Conservation (phyloP, 2,797 vertebrate genomes). For the Odontamblyopus rebecca region DNA sequence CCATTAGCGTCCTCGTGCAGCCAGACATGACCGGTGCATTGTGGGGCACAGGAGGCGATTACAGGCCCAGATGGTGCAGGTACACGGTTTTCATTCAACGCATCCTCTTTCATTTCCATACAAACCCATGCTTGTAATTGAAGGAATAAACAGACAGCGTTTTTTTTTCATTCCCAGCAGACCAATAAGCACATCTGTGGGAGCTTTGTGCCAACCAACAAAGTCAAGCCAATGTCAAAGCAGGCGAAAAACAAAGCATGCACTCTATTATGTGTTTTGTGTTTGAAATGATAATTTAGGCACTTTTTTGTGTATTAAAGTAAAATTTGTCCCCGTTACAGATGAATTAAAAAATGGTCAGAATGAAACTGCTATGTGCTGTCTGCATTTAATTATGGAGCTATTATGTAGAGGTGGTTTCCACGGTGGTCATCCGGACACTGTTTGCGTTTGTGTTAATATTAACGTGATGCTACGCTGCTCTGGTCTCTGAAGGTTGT, state of each 20-base stretch:
- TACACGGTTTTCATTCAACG: conserved; percentile 50
- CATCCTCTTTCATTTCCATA: conserved; percentile 36
- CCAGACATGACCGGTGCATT: conserved; percentile 59
- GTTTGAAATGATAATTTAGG: not conserved
- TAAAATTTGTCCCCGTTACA: not conserved
- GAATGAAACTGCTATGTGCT: too few species aligned
- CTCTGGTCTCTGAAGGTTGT: too few species aligned
- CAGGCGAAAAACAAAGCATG: conserved; percentile 10
- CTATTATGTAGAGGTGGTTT: too few species aligned
- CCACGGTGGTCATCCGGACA: too few species aligned
- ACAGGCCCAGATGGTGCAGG: conserved; percentile 67
- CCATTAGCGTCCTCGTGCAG: conserved; percentile 32
- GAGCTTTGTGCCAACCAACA: conserved; percentile 48
- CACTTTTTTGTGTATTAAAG: not conserved
- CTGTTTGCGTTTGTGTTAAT: too few species aligned
- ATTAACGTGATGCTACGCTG: too few species aligned
- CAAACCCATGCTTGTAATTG: conserved; percentile 43
- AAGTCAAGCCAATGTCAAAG: conserved; percentile 63
- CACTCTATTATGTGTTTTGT: not conserved
- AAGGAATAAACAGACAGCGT: conserved; percentile 62
- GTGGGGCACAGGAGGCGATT: conserved; percentile 65
- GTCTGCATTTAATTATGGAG: too few species aligned
- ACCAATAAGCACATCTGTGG: conserved; percentile 56
- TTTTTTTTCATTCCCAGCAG: conserved; percentile 48
- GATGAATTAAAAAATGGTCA: too few species aligned